phyloP scores from a whole-genome alignment of 2,113 vertebrate genomes.

The Corythaeola cristata region DNA sequence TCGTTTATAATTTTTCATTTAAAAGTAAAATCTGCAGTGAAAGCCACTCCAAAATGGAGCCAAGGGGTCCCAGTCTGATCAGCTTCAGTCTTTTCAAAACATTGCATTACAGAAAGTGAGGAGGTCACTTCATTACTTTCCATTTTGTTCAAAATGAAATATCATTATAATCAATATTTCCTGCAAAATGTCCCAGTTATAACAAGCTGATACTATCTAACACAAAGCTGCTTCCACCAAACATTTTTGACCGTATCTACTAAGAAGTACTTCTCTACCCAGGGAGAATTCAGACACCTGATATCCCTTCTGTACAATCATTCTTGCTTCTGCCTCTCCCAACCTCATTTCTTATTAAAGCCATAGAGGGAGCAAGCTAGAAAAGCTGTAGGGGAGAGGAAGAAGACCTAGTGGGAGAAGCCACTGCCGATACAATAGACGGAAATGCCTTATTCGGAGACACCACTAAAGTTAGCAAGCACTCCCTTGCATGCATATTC shows the following conservation, averaged over 20 bases:
- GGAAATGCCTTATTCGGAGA: not conserved
- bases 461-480: not conserved
- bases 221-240: not conserved
- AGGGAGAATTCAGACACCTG: not conserved
- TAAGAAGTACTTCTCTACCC: not conserved
- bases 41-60: not conserved
- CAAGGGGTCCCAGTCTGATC: not conserved
- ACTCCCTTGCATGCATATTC: not conserved
- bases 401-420: not conserved
- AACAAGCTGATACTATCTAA: not conserved
- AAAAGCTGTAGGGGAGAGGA: not conserved
- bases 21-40: not conserved
- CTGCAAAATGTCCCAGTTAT: not conserved
- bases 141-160: constrained; percentile 7
- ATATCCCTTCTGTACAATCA: not conserved
- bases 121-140: not conserved
- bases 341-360: not conserved
- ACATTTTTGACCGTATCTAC: not conserved
- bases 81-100: not conserved
- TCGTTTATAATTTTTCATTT: not conserved
- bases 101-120: not conserved
- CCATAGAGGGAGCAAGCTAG: not conserved
- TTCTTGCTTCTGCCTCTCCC: not conserved
- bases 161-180: constrained; percentile 23
- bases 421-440: not conserved